Evolutionary conservation across 2,797 vertebrate species (phyloP).

Genomic region (Cygnus olor): DNA sequence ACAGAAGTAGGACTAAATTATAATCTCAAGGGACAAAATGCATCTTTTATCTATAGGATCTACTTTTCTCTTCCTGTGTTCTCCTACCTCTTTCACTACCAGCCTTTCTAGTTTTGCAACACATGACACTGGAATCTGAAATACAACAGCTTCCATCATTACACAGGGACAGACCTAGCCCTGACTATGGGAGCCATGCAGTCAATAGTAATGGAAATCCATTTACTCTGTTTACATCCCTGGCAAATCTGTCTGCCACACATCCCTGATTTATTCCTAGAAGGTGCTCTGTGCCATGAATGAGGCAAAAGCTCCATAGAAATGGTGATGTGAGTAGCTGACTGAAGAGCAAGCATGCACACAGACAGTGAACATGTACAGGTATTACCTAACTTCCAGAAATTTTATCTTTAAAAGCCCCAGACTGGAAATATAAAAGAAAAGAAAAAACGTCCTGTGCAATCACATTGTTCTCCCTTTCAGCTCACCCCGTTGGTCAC

Average conservation of each 20-base stretch:
- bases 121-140: neutral
- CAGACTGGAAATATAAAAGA: neutral
- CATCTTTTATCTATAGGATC: neutral
- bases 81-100: neutral
- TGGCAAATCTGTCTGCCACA: neutral
- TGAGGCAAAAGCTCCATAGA: neutral
- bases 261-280: neutral
- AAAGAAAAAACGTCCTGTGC: neutral
- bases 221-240: neutral
- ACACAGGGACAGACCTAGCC: neutral
- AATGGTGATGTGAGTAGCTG: neutral
- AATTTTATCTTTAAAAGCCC: neutral
- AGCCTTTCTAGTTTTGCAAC: neutral
- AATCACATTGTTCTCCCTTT: fast-evolving
- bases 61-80: neutral
- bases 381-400: neutral
- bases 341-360: neutral
- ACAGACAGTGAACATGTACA: neutral
- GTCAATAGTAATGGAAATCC: neutral
- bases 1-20: neutral
- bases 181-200: fast-evolving
- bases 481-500: neutral
- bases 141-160: neutral
- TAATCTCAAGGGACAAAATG: neutral
- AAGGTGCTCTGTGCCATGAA: neutral